Percentiles rank a stretch among this genome's conserved stretches.
Evolutionary conservation across 2,113 vertebrate species (phyloP).

Genomic region (Tenebrosternarchus preto): DNA sequence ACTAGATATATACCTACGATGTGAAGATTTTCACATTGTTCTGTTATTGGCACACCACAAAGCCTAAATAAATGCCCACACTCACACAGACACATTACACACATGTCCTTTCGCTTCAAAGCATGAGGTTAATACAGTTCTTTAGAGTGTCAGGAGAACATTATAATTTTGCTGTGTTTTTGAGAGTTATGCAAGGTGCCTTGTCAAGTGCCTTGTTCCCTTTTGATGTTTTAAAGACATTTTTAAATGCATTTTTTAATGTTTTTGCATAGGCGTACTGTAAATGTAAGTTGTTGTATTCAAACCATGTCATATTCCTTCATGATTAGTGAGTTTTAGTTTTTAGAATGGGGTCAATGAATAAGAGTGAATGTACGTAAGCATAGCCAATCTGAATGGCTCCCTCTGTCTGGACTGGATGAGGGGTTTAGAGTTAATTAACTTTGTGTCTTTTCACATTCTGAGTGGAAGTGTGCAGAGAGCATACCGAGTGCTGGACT

Average conservation of each 20-base stretch:
- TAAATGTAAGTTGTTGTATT: not conserved
- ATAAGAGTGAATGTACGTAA: not conserved
- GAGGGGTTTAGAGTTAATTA: constrained; percentile 37
- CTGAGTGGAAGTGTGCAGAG: not conserved
- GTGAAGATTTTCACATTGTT: too few species aligned
- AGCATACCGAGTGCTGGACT: not conserved
- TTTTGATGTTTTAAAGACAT: not conserved
- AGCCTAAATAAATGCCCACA: too few species aligned
- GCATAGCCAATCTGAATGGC: constrained; percentile 14
- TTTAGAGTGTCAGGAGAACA: not conserved
- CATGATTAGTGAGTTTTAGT: not conserved
- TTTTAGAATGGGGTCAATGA: constrained; percentile 8
- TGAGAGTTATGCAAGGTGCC: not conserved
- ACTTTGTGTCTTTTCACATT: not conserved
- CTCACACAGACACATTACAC: constrained; percentile 4
- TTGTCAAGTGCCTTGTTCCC: not conserved
- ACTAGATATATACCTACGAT: too few species aligned
- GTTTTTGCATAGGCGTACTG: not conserved
- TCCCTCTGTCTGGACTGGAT: constrained; percentile 15
- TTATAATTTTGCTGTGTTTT: not conserved
- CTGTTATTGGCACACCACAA: too few species aligned
- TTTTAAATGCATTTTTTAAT: constrained; percentile 6
- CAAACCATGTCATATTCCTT: not conserved
- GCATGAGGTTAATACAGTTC: not conserved
- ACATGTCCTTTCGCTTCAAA: constrained; percentile 2